Conservation (phyloP, 2,797 vertebrate genomes). For the Mastacembelus armatus region DNA sequence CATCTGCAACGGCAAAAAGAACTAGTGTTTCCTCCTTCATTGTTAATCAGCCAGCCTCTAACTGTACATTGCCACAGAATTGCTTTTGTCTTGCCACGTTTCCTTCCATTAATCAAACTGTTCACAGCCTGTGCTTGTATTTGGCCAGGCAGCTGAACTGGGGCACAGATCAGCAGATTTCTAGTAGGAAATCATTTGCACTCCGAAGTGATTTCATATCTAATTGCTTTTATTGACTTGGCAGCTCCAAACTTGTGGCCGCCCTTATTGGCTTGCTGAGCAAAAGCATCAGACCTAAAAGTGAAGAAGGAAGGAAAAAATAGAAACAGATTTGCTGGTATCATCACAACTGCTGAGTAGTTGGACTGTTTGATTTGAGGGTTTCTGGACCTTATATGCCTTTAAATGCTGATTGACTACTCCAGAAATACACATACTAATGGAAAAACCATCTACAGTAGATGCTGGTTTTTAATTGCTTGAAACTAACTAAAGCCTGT, state of each 20-base stretch:
- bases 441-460: background rate
- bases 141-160: slow-evolving; percentile 27
- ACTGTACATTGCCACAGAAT: slow-evolving; percentile 24
- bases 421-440: slow-evolving; percentile 3
- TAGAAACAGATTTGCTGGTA: slow-evolving; percentile 33
- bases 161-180: slow-evolving; percentile 65
- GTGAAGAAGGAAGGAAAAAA: slow-evolving; percentile 23
- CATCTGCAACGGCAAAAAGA: background rate
- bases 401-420: slow-evolving; percentile 9
- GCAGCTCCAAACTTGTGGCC: slow-evolving; percentile 24
- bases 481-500: too few relatives aligned
- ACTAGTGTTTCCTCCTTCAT: slow-evolving; percentile 9
- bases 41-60: slow-evolving; percentile 21
- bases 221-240: slow-evolving; percentile 73
- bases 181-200: slow-evolving; percentile 65
- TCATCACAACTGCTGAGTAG: slow-evolving; percentile 23
- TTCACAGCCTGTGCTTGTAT: slow-evolving; percentile 33
- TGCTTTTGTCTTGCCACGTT: slow-evolving; percentile 46
- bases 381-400: slow-evolving; percentile 1
- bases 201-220: slow-evolving; percentile 66
- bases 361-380: slow-evolving; percentile 18
- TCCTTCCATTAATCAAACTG: slow-evolving; percentile 50
- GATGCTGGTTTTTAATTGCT: background rate
- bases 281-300: slow-evolving; percentile 32
- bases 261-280: slow-evolving; percentile 25